A percentile compares a stretch with the other conserved stretches of the same genome.
Conservation (phyloP, 2,797 vertebrate species). For the Phrynocephalus vlangalii region DNA sequence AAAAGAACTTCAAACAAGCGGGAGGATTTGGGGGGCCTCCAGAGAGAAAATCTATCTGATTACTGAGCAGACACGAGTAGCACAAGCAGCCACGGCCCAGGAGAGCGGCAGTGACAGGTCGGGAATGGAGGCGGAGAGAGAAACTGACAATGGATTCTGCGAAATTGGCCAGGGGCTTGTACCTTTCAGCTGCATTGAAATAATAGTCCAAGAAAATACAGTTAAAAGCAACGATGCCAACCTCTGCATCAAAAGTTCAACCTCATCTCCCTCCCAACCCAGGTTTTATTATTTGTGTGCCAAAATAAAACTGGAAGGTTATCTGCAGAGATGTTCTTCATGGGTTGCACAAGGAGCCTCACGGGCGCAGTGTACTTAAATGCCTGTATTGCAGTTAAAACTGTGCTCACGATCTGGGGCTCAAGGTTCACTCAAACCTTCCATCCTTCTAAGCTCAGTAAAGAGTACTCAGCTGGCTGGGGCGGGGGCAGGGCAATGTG, state of each 20-base stretch:
- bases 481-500: no score
- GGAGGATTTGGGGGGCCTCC: background rate
- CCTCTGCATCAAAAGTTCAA: background rate
- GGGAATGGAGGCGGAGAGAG: background rate
- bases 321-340: background rate
- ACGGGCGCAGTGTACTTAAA: no score
- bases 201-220: background rate
- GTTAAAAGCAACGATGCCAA: background rate
- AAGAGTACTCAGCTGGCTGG: no score
- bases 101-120: background rate
- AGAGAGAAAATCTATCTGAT: no score
- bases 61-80: background rate
- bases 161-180: no score
- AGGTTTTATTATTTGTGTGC: background rate
- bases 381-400: no score
- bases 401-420: no score
- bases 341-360: no score
- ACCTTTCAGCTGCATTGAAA: background rate
- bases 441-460: no score
- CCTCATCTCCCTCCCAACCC: no score
- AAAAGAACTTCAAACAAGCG: background rate
- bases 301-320: background rate
- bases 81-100: background rate
- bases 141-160: background rate
- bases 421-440: no score